Evolutionary conservation across 2,797 vertebrate genomes (phyloP).

Genomic region (Tinamus major): DNA sequence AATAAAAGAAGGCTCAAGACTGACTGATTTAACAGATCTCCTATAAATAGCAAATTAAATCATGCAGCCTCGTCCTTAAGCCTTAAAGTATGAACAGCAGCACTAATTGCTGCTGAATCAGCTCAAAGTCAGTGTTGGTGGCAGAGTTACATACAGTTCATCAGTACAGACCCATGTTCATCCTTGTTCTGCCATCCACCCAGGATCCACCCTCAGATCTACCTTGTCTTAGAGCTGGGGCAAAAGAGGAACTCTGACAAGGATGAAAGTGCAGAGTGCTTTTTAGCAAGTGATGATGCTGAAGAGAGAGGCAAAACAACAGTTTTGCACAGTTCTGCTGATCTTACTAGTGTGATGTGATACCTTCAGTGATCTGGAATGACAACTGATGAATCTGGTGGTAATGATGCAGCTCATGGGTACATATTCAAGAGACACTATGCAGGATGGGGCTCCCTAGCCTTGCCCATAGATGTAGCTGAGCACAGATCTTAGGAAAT

Average conservation of each 20-base stretch:
- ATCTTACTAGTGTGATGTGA: not conserved
- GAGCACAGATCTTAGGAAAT: not conserved
- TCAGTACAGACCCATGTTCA: not conserved
- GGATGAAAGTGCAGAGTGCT: rapidly evolving
- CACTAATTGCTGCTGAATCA: not conserved
- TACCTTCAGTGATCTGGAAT: not conserved
- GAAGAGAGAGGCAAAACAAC: not conserved
- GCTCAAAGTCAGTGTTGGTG: not conserved
- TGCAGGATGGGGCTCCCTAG: not conserved
- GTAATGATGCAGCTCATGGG: not conserved
- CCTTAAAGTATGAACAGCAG: not conserved
- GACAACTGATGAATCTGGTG: not conserved
- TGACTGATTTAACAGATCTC: not conserved
- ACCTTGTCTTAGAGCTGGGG: not conserved
- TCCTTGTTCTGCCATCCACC: not conserved
- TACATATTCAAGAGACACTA: not conserved
- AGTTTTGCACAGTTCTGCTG: not conserved
- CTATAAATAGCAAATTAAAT: not conserved
- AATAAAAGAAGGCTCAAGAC: not conserved
- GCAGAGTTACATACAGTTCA: not conserved
- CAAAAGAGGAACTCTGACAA: not conserved
- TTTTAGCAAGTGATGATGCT: not conserved
- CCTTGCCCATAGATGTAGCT: not conserved
- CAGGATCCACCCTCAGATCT: not conserved
- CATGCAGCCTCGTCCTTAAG: rapidly evolving